A percentile compares a stretch with the other conserved stretches of the same genome.
These are phyloP conservation scores for Tetramorium simillimum DNA, from an alignment of 1,140 invertebrate species.

Conservation along the genomic window DNA sequence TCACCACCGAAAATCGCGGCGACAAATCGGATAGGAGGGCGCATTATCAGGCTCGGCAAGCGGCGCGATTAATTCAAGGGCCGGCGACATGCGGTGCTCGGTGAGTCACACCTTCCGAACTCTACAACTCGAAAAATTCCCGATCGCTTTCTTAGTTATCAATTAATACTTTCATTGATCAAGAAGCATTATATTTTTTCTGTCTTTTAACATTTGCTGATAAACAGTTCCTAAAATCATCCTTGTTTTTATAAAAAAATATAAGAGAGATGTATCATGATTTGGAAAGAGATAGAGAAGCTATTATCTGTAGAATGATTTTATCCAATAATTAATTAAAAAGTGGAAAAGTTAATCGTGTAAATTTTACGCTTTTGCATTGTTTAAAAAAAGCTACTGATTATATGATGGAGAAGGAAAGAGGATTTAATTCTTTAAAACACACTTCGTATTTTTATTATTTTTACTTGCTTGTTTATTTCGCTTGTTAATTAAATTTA, in stretches of 20 bases:
- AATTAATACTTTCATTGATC: neutral
- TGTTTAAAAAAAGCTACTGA: too few relatives aligned
- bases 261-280: neutral
- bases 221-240: neutral
- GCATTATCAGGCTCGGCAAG: neutral
- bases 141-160: neutral
- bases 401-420: too few relatives aligned
- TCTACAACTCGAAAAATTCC: neutral
- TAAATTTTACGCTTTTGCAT: neutral
- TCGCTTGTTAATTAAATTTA: neutral
- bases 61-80: neutral
- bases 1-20: neutral
- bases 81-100: constrained; percentile 69
- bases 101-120: constrained; percentile 65
- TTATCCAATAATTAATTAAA: neutral
- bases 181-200: neutral
- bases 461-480: neutral
- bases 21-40: neutral
- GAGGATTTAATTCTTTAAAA: neutral
- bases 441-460: neutral
- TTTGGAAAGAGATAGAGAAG: neutral
- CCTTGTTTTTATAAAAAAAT: neutral
- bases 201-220: neutral
- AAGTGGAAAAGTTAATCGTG: neutral
- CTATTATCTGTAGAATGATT: neutral